Evolutionary conservation across 2,113 vertebrate genomes (phyloP).

Genomic region (Eulemur rufifrons): DNA sequence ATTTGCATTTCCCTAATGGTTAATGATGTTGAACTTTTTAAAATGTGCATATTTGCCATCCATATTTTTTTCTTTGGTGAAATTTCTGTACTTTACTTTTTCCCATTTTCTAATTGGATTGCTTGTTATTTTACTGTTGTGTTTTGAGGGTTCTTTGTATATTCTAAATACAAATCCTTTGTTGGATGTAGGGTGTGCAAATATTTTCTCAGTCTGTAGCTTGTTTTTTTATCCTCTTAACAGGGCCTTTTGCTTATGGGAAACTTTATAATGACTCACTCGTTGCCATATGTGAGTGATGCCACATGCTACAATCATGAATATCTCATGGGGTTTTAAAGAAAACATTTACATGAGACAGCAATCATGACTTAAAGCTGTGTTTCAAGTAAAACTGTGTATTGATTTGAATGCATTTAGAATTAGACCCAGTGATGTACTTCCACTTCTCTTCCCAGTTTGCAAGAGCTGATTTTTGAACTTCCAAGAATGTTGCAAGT

Average conservation of each 20-base stretch:
- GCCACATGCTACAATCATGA: neutral
- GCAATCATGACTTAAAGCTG: neutral
- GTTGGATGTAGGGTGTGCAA: neutral
- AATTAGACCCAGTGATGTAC: neutral
- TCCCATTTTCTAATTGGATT: neutral
- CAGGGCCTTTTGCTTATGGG: neutral
- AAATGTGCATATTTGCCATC: neutral
- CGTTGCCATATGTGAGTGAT: neutral
- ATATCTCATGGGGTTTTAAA: neutral
- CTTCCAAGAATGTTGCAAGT: neutral
- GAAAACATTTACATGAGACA: neutral
- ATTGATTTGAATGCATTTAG: neutral
- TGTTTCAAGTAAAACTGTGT: neutral
- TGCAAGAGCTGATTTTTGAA: neutral
- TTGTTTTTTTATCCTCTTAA: neutral
- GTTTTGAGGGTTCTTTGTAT: neutral
- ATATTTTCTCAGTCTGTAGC: neutral
- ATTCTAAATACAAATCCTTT: neutral
- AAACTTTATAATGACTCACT: neutral
- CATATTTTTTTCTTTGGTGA: neutral
- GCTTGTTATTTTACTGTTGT: neutral
- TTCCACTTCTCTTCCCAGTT: neutral
- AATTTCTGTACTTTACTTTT: neutral
- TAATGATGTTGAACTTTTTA: neutral
- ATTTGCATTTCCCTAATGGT: neutral